These are phyloP conservation scores for Gonioctena quinquepunctata DNA, from an alignment of 1,140 invertebrate genomes.

Conservation along the genomic window DNA sequence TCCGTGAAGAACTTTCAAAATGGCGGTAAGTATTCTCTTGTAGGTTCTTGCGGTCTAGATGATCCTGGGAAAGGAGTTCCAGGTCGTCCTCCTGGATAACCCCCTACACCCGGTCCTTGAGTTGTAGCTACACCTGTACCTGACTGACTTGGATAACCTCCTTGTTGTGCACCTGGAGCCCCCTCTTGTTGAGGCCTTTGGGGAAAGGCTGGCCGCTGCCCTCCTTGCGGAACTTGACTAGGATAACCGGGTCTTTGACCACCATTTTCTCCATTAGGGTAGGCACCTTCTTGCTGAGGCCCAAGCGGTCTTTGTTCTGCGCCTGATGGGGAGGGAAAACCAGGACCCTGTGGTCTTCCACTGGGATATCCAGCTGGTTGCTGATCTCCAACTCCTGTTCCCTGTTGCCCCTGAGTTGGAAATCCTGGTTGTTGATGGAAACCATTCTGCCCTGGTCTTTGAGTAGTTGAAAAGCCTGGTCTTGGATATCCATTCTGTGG, in stretches of 20 bases:
- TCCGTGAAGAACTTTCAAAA: slow-evolving; percentile 15
- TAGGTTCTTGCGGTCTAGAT: slow-evolving; percentile 53
- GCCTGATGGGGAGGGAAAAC: not conserved
- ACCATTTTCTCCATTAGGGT: not conserved
- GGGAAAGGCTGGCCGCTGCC: slow-evolving; percentile 4
- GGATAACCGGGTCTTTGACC: not conserved
- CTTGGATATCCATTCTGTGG: slow-evolving; percentile 24
- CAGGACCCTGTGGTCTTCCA: slow-evolving; percentile 15
- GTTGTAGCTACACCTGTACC: not conserved
- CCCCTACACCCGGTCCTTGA: slow-evolving; percentile 8
- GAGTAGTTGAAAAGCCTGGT: not conserved
- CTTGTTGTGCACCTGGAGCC: not conserved
- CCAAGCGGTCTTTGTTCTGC: slow-evolving; percentile 34
- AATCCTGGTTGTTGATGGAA: not conserved
- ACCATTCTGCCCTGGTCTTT: not conserved
- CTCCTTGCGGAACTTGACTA: not conserved
- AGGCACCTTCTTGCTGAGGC: slow-evolving; percentile 39
- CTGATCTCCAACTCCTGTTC: not conserved
- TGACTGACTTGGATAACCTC: slow-evolving; percentile 12
- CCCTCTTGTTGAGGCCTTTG: not conserved
- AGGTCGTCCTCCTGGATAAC: slow-evolving; percentile 50
- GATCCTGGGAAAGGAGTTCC: slow-evolving; percentile 53
- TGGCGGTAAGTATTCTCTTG: slow-evolving; percentile 64
- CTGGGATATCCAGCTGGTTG: not conserved
- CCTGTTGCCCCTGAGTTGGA: not conserved